Evolutionary conservation across 2,888 invertebrate genomes (phyloP), one percentile per base, ranked within the genome.

Genomic region (Stenodema calcarata): DNA sequence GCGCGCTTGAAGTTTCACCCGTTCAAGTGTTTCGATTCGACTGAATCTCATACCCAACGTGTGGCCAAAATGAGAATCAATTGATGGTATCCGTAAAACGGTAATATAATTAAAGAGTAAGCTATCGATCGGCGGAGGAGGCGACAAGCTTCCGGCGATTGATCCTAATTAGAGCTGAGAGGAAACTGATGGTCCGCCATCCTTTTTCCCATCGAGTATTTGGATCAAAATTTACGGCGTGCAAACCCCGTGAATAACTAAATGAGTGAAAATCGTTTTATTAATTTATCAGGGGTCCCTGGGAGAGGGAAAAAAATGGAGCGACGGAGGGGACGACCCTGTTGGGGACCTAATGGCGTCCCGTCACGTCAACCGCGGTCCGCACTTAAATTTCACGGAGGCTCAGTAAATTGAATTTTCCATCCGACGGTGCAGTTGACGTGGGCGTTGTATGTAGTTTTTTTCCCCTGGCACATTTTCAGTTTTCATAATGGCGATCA

Each of bases 111-210:
- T n/a, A n/a, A 80, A 80, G 28, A 30, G 28, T 6, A 28, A 28
- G 44, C 23, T 23, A 78, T 44, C 78, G 44, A 47, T 78, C 78
- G 42, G 35, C n/a, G 12, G 41, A 44, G 27, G 9, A 47, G 14
- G 7, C 27, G 78, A 42, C 44, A 76, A 78, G 44, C 12, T 23
- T 18, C n/a, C 78, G 78, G 27, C 80, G 54, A 80, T 80, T 54
- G 80, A 80, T 80, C 44, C 28, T 54, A 54, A 80, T 80, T 80
- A 80, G 54, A 30, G 50, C 80, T 18, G 54, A 80, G 54, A 28
- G 47, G 80, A 80, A 80, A 80, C 50, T 80, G 80, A 80, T 54
- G 54, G 54, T n/a, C 28, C 27, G 7, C 18, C 78, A 18, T 18
- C 44, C 44, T 16, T 7, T 35, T 9, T 14, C 7, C n/a, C 75